Conservation (phyloP, 1,140 invertebrate genomes). For the Anastatus disparis region DNA sequence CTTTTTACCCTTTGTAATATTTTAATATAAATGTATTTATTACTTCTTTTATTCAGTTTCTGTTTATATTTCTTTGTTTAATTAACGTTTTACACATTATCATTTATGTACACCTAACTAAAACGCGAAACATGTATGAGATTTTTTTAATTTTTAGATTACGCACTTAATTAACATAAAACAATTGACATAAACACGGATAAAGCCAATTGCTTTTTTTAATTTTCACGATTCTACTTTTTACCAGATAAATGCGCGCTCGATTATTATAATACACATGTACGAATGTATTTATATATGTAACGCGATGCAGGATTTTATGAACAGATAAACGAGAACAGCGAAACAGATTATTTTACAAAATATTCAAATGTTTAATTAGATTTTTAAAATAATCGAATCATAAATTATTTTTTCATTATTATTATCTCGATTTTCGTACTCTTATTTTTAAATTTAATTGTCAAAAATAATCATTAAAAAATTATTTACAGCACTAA, state of each 20-base stretch:
- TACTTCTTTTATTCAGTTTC: slow-evolving; percentile 50
- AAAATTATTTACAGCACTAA: too few species aligned
- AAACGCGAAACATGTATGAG: too few species aligned
- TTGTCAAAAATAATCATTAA: background rate
- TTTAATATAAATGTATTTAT: slow-evolving; percentile 45
- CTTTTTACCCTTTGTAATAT: slow-evolving; percentile 45
- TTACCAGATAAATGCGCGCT: background rate
- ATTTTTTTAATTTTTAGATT: too few species aligned
- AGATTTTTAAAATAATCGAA: too few species aligned
- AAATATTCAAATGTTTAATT: too few species aligned
- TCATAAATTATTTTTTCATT: too few species aligned
- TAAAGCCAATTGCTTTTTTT: too few species aligned
- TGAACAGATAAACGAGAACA: background rate
- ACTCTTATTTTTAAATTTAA: background rate
- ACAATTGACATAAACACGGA: too few species aligned
- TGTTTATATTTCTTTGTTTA: slow-evolving; percentile 45
- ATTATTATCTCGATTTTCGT: too few species aligned
- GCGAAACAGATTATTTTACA: too few species aligned
- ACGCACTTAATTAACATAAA: too few species aligned
- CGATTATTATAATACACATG: background rate
- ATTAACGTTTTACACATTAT: slow-evolving; percentile 41
- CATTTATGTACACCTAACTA: slow-evolving; percentile 57
- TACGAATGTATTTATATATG: background rate
- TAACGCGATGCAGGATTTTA: background rate
- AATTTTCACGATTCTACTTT: too few species aligned